Evolutionary conservation across 2,888 invertebrate genomes (phyloP).

Genomic region (Drosophila planitibia): DNA sequence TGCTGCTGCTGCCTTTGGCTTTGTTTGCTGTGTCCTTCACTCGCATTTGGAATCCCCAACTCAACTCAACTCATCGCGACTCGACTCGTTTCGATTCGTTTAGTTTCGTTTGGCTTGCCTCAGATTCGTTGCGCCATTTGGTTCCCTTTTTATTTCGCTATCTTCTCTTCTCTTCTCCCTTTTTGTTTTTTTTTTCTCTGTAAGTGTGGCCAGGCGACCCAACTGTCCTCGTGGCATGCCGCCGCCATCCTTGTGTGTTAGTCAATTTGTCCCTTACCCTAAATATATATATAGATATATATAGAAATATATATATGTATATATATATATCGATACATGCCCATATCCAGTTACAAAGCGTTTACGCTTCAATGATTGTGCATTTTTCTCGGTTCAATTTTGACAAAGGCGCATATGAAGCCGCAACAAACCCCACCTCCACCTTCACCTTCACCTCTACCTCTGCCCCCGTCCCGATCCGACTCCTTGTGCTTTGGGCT

Average conservation of each 20-base stretch:
- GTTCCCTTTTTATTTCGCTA: slow-evolving; percentile 12
- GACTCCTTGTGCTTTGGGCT: slow-evolving; percentile 54
- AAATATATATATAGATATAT: slow-evolving; percentile 29
- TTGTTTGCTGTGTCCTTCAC: slow-evolving; percentile 54
- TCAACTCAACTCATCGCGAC: slow-evolving; percentile 19
- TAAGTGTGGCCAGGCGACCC: slow-evolving; percentile 18
- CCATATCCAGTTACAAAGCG: slow-evolving; percentile 79
- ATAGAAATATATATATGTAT: slow-evolving; percentile 19
- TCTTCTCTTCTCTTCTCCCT: neutral
- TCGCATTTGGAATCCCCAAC: slow-evolving; percentile 45
- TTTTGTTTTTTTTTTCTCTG: slow-evolving; percentile 6
- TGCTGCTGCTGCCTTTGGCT: slow-evolving; percentile 22
- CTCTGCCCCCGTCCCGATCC: neutral
- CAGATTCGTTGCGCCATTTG: slow-evolving; percentile 36
- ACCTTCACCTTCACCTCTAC: neutral
- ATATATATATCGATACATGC: slow-evolving; percentile 25
- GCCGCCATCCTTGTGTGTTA: slow-evolving; percentile 4
- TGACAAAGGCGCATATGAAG: slow-evolving; percentile 59
- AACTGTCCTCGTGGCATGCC: slow-evolving; percentile 32
- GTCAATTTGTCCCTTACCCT: slow-evolving; percentile 34
- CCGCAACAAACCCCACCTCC: neutral
- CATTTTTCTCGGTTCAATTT: slow-evolving; percentile 74
- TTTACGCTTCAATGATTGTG: slow-evolving; percentile 78
- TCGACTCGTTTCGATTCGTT: slow-evolving; percentile 38
- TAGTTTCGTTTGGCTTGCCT: slow-evolving; percentile 39